Evolutionary conservation across 2,113 vertebrate species (phyloP).

Genomic region (Chinchilla lanigera): DNA sequence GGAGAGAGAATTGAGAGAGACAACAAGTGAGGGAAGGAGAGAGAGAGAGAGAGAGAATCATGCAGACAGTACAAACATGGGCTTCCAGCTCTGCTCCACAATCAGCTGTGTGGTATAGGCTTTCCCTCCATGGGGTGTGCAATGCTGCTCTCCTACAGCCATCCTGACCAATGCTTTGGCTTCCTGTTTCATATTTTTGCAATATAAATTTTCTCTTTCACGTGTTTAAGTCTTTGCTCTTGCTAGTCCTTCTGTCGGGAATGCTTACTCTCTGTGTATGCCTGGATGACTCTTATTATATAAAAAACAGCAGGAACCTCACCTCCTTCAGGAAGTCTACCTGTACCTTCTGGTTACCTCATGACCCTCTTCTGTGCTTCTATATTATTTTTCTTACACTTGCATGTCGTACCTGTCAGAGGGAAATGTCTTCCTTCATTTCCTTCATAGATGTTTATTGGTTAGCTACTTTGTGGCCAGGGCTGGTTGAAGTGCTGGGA

Average conservation of each 20-base stretch:
- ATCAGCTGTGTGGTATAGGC: background rate
- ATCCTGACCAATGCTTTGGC: rapidly evolving
- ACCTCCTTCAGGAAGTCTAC: background rate
- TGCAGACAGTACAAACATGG: background rate
- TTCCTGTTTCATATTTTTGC: background rate
- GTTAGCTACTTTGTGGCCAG: background rate
- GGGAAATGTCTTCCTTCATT: background rate
- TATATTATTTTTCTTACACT: background rate
- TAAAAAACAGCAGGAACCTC: background rate
- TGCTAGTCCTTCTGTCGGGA: background rate
- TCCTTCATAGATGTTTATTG: background rate
- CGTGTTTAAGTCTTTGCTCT: background rate
- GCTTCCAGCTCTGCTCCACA: too few species aligned
- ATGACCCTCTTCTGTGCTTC: background rate
- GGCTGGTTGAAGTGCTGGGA: background rate
- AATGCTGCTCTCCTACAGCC: too few species aligned
- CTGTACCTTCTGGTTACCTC: background rate
- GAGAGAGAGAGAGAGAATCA: too few species aligned
- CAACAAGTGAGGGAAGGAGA: background rate
- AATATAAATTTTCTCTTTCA: background rate
- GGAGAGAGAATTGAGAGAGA: background rate
- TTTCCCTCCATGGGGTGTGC: background rate
- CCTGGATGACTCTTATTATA: background rate
- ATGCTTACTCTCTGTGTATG: background rate
- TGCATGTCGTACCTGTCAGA: background rate